Evolutionary conservation across 2,113 vertebrate species (phyloP).

Genomic region (Hiodon tergisus): DNA sequence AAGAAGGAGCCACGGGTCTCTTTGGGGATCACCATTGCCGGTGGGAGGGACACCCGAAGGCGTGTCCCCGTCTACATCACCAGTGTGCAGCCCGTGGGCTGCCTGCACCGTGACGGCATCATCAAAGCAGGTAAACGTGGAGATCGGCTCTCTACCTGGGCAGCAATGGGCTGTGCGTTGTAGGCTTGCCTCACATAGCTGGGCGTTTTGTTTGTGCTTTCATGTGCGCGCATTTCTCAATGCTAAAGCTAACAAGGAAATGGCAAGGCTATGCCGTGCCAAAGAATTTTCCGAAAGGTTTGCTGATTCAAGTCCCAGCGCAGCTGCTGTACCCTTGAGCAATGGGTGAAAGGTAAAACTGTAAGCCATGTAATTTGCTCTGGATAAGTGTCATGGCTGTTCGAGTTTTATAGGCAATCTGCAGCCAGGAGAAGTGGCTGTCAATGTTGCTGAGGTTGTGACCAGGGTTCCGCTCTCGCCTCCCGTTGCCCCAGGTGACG

Average conservation of each 20-base stretch:
- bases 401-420: no score
- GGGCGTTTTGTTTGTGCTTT: no score
- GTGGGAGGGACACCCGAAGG: slow-evolving; percentile 79
- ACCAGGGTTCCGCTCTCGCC: not conserved
- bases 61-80: slow-evolving; percentile 84
- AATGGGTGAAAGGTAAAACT: no score
- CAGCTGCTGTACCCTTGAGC: no score
- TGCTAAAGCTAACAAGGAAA: not conserved
- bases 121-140: slow-evolving; percentile 73
- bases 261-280: no score
- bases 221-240: no score
- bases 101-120: slow-evolving; percentile 80
- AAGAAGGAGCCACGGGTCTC: slow-evolving; percentile 85
- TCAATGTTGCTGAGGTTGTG: not conserved
- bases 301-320: no score
- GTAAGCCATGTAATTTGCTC: no score
- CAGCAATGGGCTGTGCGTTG: not conserved
- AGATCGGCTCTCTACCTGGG: not conserved
- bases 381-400: not conserved
- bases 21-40: slow-evolving; percentile 85
- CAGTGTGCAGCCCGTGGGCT: slow-evolving; percentile 83
- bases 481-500: slow-evolving; percentile 62
- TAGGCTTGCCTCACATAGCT: no score
- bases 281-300: no score
- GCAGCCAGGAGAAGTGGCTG: not conserved